Evolutionary conservation across 2,797 vertebrate species (phyloP).

Genomic region (Tiaroga cobitis): DNA sequence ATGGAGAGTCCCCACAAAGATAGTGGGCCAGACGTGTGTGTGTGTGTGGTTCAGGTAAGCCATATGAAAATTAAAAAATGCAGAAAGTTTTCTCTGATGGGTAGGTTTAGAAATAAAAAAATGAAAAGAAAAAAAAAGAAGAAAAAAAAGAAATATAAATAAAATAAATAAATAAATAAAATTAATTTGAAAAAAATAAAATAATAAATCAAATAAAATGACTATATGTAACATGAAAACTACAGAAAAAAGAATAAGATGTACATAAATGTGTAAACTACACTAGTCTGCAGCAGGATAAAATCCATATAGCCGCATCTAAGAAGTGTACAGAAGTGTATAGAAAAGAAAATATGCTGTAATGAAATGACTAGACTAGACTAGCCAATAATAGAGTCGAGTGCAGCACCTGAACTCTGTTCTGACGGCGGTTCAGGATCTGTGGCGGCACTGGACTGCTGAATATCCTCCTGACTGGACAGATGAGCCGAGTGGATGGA

Average conservation of each 20-base stretch:
- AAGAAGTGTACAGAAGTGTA: not conserved
- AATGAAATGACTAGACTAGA: not conserved
- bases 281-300: not conserved
- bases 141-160: no score
- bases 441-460: slow-evolving; percentile 71
- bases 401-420: slow-evolving; percentile 84
- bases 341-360: not conserved
- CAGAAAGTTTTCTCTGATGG: no score
- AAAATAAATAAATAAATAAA: not conserved
- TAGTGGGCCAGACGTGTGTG: no score
- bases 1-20: no score
- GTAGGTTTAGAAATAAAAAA: not conserved
- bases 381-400: not conserved
- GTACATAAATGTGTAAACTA: slow-evolving; percentile 6
- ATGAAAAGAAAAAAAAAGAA: no score
- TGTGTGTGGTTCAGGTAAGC: no score
- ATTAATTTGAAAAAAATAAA: not conserved
- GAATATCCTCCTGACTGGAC: slow-evolving; percentile 79
- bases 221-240: no score
- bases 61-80: no score
- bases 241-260: not conserved
- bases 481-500: slow-evolving; percentile 55
- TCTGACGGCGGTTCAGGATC: slow-evolving; percentile 76
- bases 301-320: not conserved
- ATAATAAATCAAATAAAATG: not conserved